A percentile compares a stretch with the other conserved stretches of the same genome.
These are phyloP conservation scores for Drosophila saltans DNA, from an alignment of 1,140 invertebrate genomes.

Conservation along the genomic window DNA sequence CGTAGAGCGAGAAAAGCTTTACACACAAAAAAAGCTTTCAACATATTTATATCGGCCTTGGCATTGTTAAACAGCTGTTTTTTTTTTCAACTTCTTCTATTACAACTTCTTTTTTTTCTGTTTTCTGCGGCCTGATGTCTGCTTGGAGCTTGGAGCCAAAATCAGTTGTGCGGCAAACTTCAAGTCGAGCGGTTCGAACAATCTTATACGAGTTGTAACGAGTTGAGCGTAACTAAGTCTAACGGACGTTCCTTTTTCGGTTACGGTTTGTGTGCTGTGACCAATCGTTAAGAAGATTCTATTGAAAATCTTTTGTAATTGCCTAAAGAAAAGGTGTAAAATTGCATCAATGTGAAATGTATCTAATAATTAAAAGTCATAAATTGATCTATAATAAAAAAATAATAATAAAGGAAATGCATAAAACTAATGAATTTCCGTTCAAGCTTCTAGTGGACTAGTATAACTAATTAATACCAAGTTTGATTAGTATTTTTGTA, in stretches of 20 bases:
- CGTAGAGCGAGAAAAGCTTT: neutral
- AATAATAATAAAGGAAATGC: no score
- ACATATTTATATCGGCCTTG: slow-evolving; percentile 54
- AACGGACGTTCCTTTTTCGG: slow-evolving; percentile 10
- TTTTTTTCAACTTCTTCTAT: slow-evolving; percentile 23
- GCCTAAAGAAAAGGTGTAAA: neutral
- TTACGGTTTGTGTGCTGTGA: slow-evolving; percentile 44
- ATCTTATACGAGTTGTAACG: neutral
- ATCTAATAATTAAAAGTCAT: neutral
- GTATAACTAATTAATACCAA: no score
- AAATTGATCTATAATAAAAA: no score
- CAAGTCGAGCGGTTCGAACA: slow-evolving; percentile 44
- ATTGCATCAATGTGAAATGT: neutral
- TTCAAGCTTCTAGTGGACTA: no score
- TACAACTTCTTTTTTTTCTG: neutral
- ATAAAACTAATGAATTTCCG: no score
- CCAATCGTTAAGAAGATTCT: slow-evolving; percentile 25
- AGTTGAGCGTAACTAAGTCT: slow-evolving; percentile 11
- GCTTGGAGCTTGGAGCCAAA: neutral
- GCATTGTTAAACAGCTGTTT: slow-evolving; percentile 61
- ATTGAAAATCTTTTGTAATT: neutral
- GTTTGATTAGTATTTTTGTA: no score
- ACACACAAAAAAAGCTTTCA: slow-evolving; percentile 12
- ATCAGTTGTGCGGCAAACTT: slow-evolving; percentile 55
- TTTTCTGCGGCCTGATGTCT: no score